Evolutionary conservation across 2,888 invertebrate genomes (phyloP).

Genomic region (Molanna angustata): DNA sequence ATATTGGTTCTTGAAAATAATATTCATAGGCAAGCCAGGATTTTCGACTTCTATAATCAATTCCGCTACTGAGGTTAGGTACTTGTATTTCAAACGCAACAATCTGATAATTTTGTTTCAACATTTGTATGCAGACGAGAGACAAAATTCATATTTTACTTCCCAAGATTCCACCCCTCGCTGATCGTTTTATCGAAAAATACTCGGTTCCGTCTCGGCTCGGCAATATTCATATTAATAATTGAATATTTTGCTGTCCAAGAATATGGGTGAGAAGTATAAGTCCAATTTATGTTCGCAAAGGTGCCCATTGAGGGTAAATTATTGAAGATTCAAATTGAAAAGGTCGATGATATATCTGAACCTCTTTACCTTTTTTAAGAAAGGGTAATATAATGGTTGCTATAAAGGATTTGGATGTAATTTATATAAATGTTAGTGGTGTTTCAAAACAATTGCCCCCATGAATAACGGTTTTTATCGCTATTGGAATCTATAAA

Average conservation of each 20-base stretch:
- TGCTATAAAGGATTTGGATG: not conserved
- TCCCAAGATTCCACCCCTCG: too few species aligned
- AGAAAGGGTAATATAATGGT: not conserved
- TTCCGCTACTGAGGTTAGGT: too few species aligned
- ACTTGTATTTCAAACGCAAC: too few species aligned
- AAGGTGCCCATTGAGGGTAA: constrained; percentile 27
- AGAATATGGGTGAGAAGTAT: constrained; percentile 24
- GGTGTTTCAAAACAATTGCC: not conserved
- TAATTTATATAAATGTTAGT: not conserved
- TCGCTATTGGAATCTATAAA: not conserved
- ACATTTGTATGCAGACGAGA: too few species aligned
- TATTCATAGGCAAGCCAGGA: too few species aligned
- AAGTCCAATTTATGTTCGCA: constrained; percentile 27
- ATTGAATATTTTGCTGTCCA: constrained; percentile 31
- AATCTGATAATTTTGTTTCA: too few species aligned
- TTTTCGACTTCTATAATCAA: too few species aligned
- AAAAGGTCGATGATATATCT: constrained; percentile 29
- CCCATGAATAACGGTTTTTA: not conserved
- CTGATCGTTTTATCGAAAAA: constrained; percentile 33
- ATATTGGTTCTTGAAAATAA: too few species aligned
- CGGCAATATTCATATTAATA: constrained; percentile 31
- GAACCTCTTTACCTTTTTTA: not conserved
- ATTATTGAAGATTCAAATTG: constrained; percentile 23
- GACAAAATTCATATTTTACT: too few species aligned
- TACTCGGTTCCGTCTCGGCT: too few species aligned